A percentile compares a stretch with the other conserved stretches of the same genome.
phyloP scores from a whole-genome alignment of 2,113 vertebrate species.

The Glareola pratincola region DNA sequence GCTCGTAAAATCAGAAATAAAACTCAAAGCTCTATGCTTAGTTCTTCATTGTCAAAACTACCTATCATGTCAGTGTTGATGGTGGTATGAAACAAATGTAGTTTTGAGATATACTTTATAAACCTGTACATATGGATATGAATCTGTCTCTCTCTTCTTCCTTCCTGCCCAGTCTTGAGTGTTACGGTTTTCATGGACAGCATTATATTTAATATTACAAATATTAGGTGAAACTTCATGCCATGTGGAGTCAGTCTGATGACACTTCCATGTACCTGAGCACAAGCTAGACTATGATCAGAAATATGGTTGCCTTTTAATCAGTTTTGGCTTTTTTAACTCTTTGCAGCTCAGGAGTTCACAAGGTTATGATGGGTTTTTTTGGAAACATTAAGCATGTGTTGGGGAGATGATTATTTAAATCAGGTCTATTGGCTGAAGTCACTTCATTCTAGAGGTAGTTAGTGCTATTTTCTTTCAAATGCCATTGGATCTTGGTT shows the following conservation, averaged over 20 bases:
- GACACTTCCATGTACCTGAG: background rate
- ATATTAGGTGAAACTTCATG: background rate
- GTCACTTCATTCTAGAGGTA: background rate
- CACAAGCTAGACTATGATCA: background rate
- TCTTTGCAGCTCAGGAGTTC: background rate
- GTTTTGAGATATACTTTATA: background rate
- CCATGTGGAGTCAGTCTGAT: background rate
- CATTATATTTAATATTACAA: background rate
- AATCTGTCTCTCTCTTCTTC: background rate
- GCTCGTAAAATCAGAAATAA: background rate
- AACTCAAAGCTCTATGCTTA: background rate
- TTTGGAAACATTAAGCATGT: background rate
- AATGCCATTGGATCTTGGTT: background rate
- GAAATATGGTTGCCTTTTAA: background rate
- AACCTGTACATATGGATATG: background rate
- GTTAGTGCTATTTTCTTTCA: background rate
- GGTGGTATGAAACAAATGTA: background rate
- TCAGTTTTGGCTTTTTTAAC: background rate
- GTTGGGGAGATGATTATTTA: background rate
- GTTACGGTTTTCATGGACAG: background rate
- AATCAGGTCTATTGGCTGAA: background rate
- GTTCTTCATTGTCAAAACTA: background rate
- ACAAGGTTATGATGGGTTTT: rapidly evolving
- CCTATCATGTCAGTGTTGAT: background rate
- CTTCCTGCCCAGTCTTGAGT: background rate